Percentiles rank a stretch among this genome's conserved stretches.
Evolutionary conservation across 2,797 vertebrate genomes (phyloP).

Genomic region (Meriones psammophilus): DNA sequence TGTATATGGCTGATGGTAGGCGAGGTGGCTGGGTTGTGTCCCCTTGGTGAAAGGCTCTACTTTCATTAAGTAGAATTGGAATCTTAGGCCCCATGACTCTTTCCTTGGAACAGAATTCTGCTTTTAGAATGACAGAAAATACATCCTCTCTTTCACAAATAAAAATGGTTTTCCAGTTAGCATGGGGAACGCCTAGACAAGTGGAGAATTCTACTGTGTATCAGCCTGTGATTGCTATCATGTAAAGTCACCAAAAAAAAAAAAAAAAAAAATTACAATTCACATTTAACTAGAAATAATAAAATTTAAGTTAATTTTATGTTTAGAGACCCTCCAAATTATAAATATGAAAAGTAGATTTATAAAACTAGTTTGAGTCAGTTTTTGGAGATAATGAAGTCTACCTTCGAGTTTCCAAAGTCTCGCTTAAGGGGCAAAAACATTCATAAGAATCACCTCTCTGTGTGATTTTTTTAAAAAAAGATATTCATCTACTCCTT

Average conservation of each 20-base stretch:
- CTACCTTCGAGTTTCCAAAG: neutral
- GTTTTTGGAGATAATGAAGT: neutral
- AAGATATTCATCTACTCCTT: neutral
- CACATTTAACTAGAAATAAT: neutral
- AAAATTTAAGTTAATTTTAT: constrained; percentile 56
- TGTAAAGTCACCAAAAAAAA: constrained; percentile 26
- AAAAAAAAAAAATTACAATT: neutral
- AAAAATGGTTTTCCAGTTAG: neutral
- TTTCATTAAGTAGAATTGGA: neutral
- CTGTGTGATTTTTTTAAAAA: neutral
- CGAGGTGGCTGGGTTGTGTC: neutral
- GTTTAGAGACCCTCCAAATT: neutral
- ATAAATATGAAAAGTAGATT: neutral
- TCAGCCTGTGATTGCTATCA: neutral
- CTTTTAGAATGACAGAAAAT: neutral
- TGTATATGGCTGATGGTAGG: neutral
- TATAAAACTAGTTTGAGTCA: neutral
- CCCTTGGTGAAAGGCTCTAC: neutral
- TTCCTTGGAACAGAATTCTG: constrained; percentile 18
- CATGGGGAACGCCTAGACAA: neutral
- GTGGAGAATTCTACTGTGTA: neutral
- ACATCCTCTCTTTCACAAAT: neutral
- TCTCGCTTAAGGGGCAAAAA: neutral
- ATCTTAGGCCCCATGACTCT: neutral
- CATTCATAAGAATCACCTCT: neutral